phyloP scores from a whole-genome alignment of 30 jellyfish, hydroid and myxozoan genomes.

The Hydractinia echinata region DNA sequence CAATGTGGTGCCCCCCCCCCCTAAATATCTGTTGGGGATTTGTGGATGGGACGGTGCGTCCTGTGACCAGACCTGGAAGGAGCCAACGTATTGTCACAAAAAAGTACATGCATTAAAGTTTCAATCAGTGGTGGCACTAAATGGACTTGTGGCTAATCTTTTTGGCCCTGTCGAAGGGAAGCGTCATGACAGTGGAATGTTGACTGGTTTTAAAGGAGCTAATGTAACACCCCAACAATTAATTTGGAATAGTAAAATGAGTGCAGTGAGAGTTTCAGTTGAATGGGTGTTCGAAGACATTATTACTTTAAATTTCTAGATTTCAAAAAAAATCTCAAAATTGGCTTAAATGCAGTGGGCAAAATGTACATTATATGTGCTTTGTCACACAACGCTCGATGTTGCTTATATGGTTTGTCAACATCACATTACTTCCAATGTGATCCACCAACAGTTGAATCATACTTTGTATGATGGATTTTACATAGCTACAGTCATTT shows the following conservation, averaged over 20 bases:
- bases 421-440: slow-evolving; percentile 38
- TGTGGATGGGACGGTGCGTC: slow-evolving; percentile 23
- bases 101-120: no score
- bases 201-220: slow-evolving; percentile 27
- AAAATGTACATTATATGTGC: slow-evolving; percentile 47
- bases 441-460: slow-evolving; percentile 42
- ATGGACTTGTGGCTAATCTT: no score
- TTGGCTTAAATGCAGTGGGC: slow-evolving; percentile 52
- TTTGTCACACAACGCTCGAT: slow-evolving; percentile 37
- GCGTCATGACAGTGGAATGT: slow-evolving; percentile 27
- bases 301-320: slow-evolving; percentile 48
- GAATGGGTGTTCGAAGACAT: slow-evolving; percentile 85
- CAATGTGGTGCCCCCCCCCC: not conserved
- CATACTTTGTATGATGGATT: not conserved
- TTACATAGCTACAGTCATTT: no score
- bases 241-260: slow-evolving; percentile 46
- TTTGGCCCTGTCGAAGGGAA: no score
- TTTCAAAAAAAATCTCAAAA: slow-evolving; percentile 57
- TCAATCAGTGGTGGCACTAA: no score
- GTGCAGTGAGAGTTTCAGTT: slow-evolving; percentile 51
- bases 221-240: slow-evolving; percentile 32
- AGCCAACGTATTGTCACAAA: not conserved
- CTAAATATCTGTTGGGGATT: not conserved
- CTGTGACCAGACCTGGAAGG: not conserved
- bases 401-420: slow-evolving; percentile 46